phyloP scores from a whole-genome alignment of 2,113 vertebrate genomes.

The Gambusia holbrooki region DNA sequence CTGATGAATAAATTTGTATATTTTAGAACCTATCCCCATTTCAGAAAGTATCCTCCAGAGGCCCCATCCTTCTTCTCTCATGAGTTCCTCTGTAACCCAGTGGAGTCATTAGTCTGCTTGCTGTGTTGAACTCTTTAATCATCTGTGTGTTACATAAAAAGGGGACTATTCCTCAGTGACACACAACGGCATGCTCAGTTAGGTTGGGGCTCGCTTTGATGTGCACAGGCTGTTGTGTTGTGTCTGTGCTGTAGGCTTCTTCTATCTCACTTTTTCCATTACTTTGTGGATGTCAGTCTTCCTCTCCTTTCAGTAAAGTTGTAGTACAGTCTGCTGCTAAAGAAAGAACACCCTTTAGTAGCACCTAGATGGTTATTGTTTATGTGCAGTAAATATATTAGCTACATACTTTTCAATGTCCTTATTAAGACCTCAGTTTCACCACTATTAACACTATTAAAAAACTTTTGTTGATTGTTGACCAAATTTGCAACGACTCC shows the following conservation, averaged over 20 bases:
- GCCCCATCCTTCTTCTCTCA: constrained; percentile 70
- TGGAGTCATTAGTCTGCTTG: constrained; percentile 81
- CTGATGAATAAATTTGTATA: constrained; percentile 84
- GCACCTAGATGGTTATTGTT: constrained; percentile 15
- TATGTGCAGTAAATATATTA: background rate
- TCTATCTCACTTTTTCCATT: constrained; percentile 62
- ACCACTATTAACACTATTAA: background rate
- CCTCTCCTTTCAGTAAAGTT: constrained; percentile 53
- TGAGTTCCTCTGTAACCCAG: constrained; percentile 75
- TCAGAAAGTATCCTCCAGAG: constrained; percentile 72
- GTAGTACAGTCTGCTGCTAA: constrained; percentile 35
- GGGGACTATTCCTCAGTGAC: constrained; percentile 74
- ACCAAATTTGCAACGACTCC: background rate
- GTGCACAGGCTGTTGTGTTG: constrained; percentile 69
- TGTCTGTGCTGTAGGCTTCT: constrained; percentile 67
- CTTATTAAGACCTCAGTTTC: background rate
- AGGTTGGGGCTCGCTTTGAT: constrained; percentile 70
- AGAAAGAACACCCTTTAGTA: background rate
- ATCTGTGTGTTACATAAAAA: constrained; percentile 80
- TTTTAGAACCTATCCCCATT: constrained; percentile 74
- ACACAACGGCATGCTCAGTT: constrained; percentile 68
- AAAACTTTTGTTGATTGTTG: background rate
- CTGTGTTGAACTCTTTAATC: constrained; percentile 83
- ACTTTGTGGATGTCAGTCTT: constrained; percentile 68
- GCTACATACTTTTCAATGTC: background rate